A percentile compares a stretch with the other conserved stretches of the same genome.
phyloP scores from a whole-genome alignment of 1,140 invertebrate genomes.

The Drosophila ercepeae region DNA sequence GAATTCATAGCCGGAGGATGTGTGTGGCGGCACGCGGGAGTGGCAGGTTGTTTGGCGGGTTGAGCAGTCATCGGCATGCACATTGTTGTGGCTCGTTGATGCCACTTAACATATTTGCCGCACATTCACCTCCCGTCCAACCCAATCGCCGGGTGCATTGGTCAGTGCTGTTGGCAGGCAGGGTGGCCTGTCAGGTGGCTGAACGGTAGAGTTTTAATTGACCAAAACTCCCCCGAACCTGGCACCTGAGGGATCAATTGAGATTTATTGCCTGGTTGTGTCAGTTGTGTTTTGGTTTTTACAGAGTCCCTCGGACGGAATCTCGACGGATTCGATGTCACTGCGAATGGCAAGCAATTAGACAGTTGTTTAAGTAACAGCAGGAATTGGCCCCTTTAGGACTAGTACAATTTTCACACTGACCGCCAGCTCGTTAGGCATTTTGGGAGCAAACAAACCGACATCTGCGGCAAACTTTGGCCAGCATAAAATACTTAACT shows the following conservation, averaged over 20 bases:
- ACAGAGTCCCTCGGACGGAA: neutral
- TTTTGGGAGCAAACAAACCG: slow-evolving; percentile 19
- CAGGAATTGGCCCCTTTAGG: slow-evolving; percentile 9
- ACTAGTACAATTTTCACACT: slow-evolving; percentile 1
- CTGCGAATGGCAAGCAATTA: slow-evolving; percentile 53
- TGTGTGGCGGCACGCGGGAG: neutral
- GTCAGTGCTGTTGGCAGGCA: slow-evolving; percentile 14
- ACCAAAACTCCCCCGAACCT: slow-evolving; percentile 62
- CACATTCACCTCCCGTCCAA: slow-evolving; percentile 2
- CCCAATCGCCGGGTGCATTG: slow-evolving; percentile 3
- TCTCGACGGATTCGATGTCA: neutral
- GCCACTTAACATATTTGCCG: slow-evolving; percentile 51
- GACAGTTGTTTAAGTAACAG: slow-evolving; percentile 67
- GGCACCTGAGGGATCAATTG: slow-evolving; percentile 72
- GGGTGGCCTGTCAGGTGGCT: neutral
- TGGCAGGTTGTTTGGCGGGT: slow-evolving; percentile 3
- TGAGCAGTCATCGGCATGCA: slow-evolving; percentile 10
- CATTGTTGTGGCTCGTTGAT: slow-evolving; percentile 33
- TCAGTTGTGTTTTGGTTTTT: slow-evolving; percentile 45
- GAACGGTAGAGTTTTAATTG: slow-evolving; percentile 65
- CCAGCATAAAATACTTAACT: slow-evolving; percentile 29
- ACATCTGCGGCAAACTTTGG: slow-evolving; percentile 42
- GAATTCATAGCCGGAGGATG: neutral
- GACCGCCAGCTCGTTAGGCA: slow-evolving; percentile 15
- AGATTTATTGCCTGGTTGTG: slow-evolving; percentile 74